Base-by-base conservation (phyloP, 1,140 invertebrate species). In the Hycleus phaleratus region DNA sequence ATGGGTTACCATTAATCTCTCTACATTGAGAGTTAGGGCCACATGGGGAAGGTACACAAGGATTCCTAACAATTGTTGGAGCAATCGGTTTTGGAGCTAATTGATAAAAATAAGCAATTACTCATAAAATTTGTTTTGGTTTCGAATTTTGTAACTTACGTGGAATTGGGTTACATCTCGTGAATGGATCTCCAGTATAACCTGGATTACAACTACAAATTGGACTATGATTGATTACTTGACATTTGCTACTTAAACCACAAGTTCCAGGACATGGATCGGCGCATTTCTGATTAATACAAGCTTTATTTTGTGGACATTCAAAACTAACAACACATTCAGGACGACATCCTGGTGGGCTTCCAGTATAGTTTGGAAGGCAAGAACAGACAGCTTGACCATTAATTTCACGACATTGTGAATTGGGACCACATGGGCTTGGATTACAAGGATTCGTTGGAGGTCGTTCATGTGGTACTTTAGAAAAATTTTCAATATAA, bases 11-110 rank as follows among this genome's bases (percentile, higher is more conserved):
- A 45, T 81, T 81, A 12, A 85, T 78, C 52, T 85, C 81, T 9
- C 81, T 78, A 67, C 90, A 93, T 44, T 85, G 79, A 2, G 89
- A 82, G 70, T 92, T 88, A 0, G 86, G 81, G 2, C 91, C 91
- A 73, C 91, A 94, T 1, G 87, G 88, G 49, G 86, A 87, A 24
- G 87, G 86, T 45, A 85, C 63, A 64, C 88, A 92, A 12, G 87
- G 87, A 70, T 88, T 82, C 12, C 69, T 73, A 61, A 75, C 60
- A 38, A 69, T 68, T 45, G 71, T 69, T 72, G 77, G 69, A 71
- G 76, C 11, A 48, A 68, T 88, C 91, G 57, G 32, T 11, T 25
- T 26, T 47, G 52, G 44, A 4, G 52, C 52, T 55, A 45, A 24
- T 7, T 5, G 4, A 32, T 4, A 32, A 32, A 32, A 32, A 32